phyloP scores from a whole-genome alignment of 2,113 vertebrate species.

The Anser cygnoides region DNA sequence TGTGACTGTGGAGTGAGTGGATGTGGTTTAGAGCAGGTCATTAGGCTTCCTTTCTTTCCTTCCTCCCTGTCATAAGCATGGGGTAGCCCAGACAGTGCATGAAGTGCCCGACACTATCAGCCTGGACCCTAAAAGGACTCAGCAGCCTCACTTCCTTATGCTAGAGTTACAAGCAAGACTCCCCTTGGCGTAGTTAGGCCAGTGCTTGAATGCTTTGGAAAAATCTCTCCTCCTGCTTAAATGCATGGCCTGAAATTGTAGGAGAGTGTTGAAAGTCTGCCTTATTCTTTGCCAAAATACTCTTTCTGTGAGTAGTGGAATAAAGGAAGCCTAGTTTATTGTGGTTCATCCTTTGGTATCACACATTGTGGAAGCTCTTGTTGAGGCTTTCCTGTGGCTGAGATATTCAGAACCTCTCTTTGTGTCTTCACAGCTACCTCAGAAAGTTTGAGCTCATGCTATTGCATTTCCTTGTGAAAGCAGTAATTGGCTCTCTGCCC shows the following conservation, averaged over 20 bases:
- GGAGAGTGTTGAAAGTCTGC: not conserved
- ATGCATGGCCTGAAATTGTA: not conserved
- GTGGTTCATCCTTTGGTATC: not conserved
- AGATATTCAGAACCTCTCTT: not conserved
- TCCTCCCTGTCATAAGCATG: not conserved
- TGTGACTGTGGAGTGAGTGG: not conserved
- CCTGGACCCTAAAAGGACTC: not conserved
- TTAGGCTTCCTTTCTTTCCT: slow-evolving; percentile 12
- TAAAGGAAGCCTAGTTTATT: not conserved
- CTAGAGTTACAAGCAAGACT: not conserved
- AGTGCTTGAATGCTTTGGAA: not conserved
- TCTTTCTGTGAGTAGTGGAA: not conserved
- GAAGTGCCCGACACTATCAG: not conserved
- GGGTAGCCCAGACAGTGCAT: not conserved
- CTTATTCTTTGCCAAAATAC: not conserved
- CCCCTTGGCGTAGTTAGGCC: not conserved
- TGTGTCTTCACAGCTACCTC: not conserved
- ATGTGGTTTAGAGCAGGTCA: not conserved
- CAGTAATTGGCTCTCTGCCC: not conserved
- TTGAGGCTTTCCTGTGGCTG: not conserved
- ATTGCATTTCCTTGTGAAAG: not conserved
- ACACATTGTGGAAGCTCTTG: not conserved
- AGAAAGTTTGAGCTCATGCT: not conserved
- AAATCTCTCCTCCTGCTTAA: not conserved
- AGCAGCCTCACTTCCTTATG: not conserved